Base-by-base conservation (phyloP, 1,140 invertebrate genomes). In the Kradibia gibbosae region DNA sequence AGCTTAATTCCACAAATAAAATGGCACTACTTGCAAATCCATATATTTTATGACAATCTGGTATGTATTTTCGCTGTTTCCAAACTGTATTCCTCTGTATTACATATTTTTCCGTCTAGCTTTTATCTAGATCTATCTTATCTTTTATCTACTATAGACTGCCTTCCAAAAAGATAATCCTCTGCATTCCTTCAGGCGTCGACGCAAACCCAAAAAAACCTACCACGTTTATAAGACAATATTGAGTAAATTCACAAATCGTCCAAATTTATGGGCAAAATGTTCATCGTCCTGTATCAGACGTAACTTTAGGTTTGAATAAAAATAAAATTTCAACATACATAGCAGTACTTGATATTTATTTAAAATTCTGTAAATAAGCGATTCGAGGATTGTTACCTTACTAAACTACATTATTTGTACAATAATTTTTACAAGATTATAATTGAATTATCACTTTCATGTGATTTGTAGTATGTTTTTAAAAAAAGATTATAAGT, bases 141-240 rank as follows among this genome's bases (percentile, higher is more conserved):
- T 45, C 72, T 36, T 31, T 28, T 28, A 10, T 20, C 39, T n/a
- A 28, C 45, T 34, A 36, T 36, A 48, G n/a, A 28, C 31, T 36
- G 8, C 11, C 45, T 57, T 50, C 45, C 45, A 17, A 74, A 55
- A 36, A 25, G 42, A 50, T 3, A 31, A 74, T 53, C 31, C 39
- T 20, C 50, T 3, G 50, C 62, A 39, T 67, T 20, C 11, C 22
- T 67, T 36, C 62, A n/a, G 34, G 20, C 22, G 55, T 4, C 10
- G 50, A 15, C 25, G 36, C 50, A 50, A 34, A 67, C 28, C 45
- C 20, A 17, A 53, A 28, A 62, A 78, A 60, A 11, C 50, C 72
- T 57, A 34, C 42, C 22, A 67, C 62, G 48, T 78, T 78, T 42
- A 53, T 70, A 78, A 78, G 48, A 45, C 48, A 25, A 72, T 78